Conservation (phyloP, 2,888 invertebrate genomes). For the Cetonia aurata region DNA sequence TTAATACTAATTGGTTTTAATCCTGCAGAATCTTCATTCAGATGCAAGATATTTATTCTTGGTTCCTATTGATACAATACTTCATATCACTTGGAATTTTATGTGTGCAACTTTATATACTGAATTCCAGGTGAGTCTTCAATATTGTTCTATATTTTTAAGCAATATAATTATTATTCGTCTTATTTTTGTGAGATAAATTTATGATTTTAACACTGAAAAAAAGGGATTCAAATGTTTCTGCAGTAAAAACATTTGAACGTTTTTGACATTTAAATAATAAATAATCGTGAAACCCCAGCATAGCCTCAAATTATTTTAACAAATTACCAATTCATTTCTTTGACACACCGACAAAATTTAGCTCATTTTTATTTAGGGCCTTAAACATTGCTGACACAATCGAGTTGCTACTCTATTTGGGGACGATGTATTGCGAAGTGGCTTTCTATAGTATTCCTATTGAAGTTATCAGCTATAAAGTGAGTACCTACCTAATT, state of each 20-base stretch:
- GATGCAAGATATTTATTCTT: conserved; percentile 37
- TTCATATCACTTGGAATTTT: conserved; percentile 26
- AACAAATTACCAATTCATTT: too few species aligned
- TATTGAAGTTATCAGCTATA: conserved; percentile 32
- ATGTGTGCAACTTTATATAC: conserved; percentile 40
- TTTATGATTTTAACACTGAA: too few species aligned
- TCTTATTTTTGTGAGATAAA: too few species aligned
- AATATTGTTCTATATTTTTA: too few species aligned
- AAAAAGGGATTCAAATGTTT: too few species aligned
- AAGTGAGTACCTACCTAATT: conserved; percentile 19
- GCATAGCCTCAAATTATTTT: too few species aligned
- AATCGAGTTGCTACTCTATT: conserved; percentile 8
- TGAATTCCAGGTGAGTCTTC: conserved; percentile 26
- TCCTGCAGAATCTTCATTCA: conserved; percentile 23
- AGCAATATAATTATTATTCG: too few species aligned
- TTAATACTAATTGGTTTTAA: too few species aligned
- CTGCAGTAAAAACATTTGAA: too few species aligned
- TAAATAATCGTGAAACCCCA: too few species aligned
- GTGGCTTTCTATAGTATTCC: conserved; percentile 38
- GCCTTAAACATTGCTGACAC: conserved; percentile 8
- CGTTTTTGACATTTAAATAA: too few species aligned
- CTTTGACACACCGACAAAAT: background rate
- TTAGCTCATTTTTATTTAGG: background rate
- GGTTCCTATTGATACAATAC: conserved; percentile 26
- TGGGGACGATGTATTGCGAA: conserved; percentile 26